These are phyloP conservation scores for Orientallactaga sibirica DNA, from an alignment of 2,797 vertebrate species.

Conservation along the genomic window DNA sequence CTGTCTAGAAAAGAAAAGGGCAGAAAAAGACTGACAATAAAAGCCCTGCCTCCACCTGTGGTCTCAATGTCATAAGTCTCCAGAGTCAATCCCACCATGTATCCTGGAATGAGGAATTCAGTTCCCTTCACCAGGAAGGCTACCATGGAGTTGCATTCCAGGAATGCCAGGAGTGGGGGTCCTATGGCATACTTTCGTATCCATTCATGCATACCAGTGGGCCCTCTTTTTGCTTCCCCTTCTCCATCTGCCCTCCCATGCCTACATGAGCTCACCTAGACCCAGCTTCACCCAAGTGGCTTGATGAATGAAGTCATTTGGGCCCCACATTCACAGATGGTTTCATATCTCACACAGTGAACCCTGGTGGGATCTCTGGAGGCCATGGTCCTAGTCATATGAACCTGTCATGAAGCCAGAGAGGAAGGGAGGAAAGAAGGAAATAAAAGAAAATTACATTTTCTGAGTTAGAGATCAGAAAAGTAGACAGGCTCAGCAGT, in stretches of 20 bases:
- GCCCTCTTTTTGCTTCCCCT: neutral
- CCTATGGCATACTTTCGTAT: too few relatives aligned
- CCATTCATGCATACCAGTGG: too few relatives aligned
- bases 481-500: too few relatives aligned
- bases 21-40: neutral
- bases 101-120: neutral
- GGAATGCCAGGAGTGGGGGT: too few relatives aligned
- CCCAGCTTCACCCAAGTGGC: accelerated
- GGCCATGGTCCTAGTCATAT: neutral
- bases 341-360: neutral
- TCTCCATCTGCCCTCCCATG: neutral
- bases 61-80: neutral
- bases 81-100: neutral
- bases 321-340: neutral
- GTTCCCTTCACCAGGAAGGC: neutral
- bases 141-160: too few relatives aligned
- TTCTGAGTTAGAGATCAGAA: too few relatives aligned
- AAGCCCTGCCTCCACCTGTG: neutral
- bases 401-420: neutral
- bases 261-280: neutral
- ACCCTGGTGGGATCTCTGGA: neutral
- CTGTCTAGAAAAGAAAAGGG: neutral
- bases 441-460: too few relatives aligned
- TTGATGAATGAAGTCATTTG: neutral
- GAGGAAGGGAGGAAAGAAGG: too few relatives aligned